Evolutionary conservation across 2,113 vertebrate species (phyloP), one percentile per base, ranked within the genome.

Genomic region (Prunella fulvescens): DNA sequence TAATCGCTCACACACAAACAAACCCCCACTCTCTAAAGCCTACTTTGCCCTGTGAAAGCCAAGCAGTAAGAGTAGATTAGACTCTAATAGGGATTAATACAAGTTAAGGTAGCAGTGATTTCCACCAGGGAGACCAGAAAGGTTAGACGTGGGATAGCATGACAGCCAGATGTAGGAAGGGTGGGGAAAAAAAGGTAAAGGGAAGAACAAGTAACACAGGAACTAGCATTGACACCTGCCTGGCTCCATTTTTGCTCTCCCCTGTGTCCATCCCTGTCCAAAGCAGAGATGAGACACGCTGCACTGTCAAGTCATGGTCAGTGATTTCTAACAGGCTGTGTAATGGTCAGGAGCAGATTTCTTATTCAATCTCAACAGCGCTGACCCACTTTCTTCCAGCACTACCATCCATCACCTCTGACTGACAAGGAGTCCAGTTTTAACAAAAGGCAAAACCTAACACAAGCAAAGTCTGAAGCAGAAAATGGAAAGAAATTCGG

Each of bases 21-120:
- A 92, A 42, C 87, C 65, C 29, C 33, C 40, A 14, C 33, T 3
- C 73, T 87, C 91, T 76, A 93, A 92, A 97, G 90, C 88, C 82
- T 92, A 64, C 73, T 90, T 78, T 67, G 60, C 69, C 74, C 88
- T 5, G 2, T 64, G 80, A 93, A 95, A 94, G 92, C 93, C 3
- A 0, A 95, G 65, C 93, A 79, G 72, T 81, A 97, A 93, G 80
- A 93, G 90, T 81, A 94, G 95, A 96, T 96, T 95, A 97, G 92
- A 81, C 90, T 60, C 88, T 95, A 95, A 95, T 61, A 92, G 64
- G 95, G 94, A 94, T 97, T 96, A 96, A 96, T 93, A 88, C 48
- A 84, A 86, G 65, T 62, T 88, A 93, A 96, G 80, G 80, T 64
- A 91, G 61, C 57, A 79, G 61, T 37, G 1, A 86, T 69, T 95